A percentile compares a stretch with the other conserved stretches of the same genome.
Conservation (phyloP, 2,113 vertebrate genomes). For the Gulo gulo region DNA sequence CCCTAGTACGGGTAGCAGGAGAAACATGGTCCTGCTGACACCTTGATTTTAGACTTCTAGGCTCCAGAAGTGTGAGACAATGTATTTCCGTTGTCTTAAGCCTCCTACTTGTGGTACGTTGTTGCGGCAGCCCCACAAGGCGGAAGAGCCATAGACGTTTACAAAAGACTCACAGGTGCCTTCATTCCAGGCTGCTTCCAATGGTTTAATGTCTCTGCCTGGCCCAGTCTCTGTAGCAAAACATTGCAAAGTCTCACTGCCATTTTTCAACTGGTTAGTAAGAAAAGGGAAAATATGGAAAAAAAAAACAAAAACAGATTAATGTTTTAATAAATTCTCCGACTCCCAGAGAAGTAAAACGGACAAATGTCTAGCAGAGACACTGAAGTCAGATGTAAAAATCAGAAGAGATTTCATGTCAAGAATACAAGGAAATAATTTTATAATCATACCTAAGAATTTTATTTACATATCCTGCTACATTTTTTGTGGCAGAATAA, state of each 20-base stretch:
- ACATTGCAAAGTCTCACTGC: background rate
- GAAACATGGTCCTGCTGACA: background rate
- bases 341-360: too few species aligned
- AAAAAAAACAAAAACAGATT: background rate
- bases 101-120: background rate
- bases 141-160: background rate
- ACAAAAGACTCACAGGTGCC: background rate
- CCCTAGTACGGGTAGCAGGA: fast-evolving
- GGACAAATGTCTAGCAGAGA: background rate
- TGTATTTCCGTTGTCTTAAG: background rate
- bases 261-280: background rate
- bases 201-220: background rate
- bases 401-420: background rate
- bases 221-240: background rate
- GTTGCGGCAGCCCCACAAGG: background rate
- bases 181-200: background rate
- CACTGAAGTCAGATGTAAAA: background rate
- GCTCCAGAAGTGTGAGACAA: background rate
- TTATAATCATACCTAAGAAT: background rate
- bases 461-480: background rate
- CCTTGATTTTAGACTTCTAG: background rate
- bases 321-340: background rate
- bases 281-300: background rate
- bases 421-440: background rate
- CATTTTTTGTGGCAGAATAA: background rate